Evolutionary conservation across 2,113 vertebrate species (phyloP).

Genomic region (Triplophysa siluroides): DNA sequence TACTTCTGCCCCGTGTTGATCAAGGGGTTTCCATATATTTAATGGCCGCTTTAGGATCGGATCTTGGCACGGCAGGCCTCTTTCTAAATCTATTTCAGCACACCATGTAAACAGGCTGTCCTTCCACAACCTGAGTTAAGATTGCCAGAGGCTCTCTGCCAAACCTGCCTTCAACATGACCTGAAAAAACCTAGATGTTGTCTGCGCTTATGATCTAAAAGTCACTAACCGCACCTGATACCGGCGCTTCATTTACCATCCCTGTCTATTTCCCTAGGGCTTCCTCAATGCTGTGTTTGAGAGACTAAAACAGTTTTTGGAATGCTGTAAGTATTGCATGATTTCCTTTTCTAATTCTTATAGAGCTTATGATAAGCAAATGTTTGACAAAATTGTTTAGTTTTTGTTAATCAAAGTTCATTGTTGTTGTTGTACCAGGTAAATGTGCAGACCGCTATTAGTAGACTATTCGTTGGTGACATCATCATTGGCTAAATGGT

Average conservation of each 20-base stretch:
- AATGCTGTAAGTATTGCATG: conserved; percentile 87
- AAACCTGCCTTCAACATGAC: conserved; percentile 21
- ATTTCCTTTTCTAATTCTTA: conserved; percentile 28
- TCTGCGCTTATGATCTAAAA: conserved; percentile 53
- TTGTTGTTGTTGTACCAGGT: no score
- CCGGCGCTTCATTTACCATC: conserved; percentile 31
- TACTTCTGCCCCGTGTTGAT: neutral
- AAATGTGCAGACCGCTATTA: no score
- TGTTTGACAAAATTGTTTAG: no score
- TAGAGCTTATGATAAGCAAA: no score
- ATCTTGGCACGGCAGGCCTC: neutral
- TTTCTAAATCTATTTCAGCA: conserved; percentile 14
- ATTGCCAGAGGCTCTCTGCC: conserved; percentile 32
- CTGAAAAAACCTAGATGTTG: conserved; percentile 53
- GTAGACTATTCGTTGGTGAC: no score
- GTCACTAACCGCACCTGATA: conserved; percentile 47
- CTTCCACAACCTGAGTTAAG: conserved; percentile 23
- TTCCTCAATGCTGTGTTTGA: conserved; percentile 93
- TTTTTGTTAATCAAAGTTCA: no score
- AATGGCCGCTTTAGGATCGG: conserved; percentile 9
- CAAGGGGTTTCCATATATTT: conserved; percentile 23
- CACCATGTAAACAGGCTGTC: conserved; percentile 26
- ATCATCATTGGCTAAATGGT: no score
- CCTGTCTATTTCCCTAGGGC: conserved; percentile 71
- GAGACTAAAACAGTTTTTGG: conserved; percentile 90